Evolutionary conservation across 2,113 vertebrate species (phyloP).

Genomic region (Stegastes partitus): DNA sequence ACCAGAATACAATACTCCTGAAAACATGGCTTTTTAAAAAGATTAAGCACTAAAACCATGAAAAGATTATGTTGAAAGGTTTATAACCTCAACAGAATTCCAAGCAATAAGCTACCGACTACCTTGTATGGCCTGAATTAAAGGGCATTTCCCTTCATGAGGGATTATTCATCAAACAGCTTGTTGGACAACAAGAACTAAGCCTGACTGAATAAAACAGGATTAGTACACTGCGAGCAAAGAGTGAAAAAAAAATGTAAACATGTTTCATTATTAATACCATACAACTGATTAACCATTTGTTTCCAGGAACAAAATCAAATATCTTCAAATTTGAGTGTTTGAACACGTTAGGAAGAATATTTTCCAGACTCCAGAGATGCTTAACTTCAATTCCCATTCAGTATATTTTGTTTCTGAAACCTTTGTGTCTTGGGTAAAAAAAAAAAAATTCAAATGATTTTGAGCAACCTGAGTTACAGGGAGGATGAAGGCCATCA

Average conservation of each 20-base stretch:
- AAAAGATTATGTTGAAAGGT: conserved; percentile 25
- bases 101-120: conserved; percentile 9
- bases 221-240: conserved; percentile 9
- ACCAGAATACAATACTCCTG: background rate
- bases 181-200: conserved; percentile 14
- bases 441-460: background rate
- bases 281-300: conserved; percentile 13
- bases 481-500: background rate
- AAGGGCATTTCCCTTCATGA: conserved; percentile 23
- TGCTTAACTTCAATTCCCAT: background rate
- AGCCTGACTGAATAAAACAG: conserved; percentile 21
- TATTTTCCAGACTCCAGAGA: too few relatives aligned
- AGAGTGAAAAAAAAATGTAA: background rate
- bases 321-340: background rate
- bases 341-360: too few relatives aligned
- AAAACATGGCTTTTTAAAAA: conserved; percentile 27
- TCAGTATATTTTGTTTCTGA: conserved; percentile 36
- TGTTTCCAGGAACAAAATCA: conserved; percentile 5
- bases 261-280: conserved; percentile 11
- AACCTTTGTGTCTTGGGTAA: conserved; percentile 16
- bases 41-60: conserved; percentile 25
- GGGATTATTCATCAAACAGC: conserved; percentile 49
- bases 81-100: conserved; percentile 13
- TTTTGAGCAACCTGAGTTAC: conserved; percentile 13
- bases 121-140: conserved; percentile 24